Percentiles rank a stretch among this genome's conserved stretches.
phyloP scores from a whole-genome alignment of 2,113 vertebrate genomes.

The Cervus canadensis region DNA sequence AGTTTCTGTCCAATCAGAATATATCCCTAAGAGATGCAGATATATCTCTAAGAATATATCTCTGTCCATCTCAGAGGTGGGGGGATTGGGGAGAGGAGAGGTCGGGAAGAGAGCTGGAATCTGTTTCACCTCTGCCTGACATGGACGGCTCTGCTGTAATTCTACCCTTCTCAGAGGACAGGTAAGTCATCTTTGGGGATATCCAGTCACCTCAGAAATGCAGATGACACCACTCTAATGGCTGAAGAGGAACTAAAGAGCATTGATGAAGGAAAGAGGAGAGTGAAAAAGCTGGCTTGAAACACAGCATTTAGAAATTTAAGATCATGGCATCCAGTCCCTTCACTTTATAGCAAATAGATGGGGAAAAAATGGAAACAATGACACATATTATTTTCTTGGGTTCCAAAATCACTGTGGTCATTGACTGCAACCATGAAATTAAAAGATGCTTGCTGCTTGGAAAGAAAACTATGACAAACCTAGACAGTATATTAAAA shows the following conservation, averaged over 20 bases:
- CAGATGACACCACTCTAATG: not conserved
- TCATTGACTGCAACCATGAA: not conserved
- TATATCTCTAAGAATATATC: not conserved
- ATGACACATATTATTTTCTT: not conserved
- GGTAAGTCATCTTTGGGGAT: not conserved
- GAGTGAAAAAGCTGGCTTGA: not conserved
- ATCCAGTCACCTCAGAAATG: not conserved
- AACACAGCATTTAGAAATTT: not conserved
- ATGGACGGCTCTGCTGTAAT: not conserved
- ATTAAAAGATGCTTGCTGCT: not conserved
- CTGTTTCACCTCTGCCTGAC: not conserved
- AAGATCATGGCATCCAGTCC: not conserved
- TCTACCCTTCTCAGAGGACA: not conserved
- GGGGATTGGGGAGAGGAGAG: not conserved
- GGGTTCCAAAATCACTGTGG: not conserved
- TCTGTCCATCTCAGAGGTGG: not conserved
- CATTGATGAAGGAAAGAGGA: not conserved
- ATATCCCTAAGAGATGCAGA: not conserved
- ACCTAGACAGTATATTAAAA: not conserved
- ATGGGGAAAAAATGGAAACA: not conserved
- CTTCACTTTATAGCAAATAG: not conserved
- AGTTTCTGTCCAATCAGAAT: not conserved
- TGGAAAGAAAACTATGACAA: not conserved
- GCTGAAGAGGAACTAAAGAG: not conserved
- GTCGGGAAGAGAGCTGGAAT: not conserved